These are phyloP conservation scores for Philaethria dido DNA, from an alignment of 2,888 invertebrate genomes.

Conservation along the genomic window DNA sequence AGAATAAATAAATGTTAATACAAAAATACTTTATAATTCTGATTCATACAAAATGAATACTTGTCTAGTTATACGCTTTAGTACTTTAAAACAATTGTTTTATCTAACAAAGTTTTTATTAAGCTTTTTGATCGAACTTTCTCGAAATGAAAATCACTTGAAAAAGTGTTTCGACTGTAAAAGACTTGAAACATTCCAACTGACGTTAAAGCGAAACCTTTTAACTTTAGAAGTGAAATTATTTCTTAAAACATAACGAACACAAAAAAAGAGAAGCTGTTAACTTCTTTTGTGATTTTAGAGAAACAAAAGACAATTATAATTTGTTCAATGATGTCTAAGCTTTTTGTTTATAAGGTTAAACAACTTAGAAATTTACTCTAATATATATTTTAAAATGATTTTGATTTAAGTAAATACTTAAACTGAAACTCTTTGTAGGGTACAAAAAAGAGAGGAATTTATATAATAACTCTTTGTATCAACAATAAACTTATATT, in stretches of 20 bases:
- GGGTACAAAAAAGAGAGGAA: too few relatives aligned
- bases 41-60: neutral
- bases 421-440: too few relatives aligned
- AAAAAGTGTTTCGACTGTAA: slow-evolving; percentile 12
- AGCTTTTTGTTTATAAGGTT: neutral
- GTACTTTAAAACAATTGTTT: neutral
- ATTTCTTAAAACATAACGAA: neutral
- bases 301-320: neutral
- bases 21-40: neutral
- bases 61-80: neutral
- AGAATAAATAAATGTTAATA: too few relatives aligned
- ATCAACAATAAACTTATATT: too few relatives aligned
- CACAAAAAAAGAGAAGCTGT: neutral
- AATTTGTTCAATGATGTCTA: neutral
- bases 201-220: slow-evolving; percentile 14
- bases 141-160: slow-evolving; percentile 1
- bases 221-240: slow-evolving; percentile 10
- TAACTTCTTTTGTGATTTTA: slow-evolving; percentile 1
- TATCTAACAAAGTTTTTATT: neutral
- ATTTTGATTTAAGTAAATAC: too few relatives aligned
- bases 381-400: too few relatives aligned
- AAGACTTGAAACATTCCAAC: slow-evolving; percentile 15
- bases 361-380: neutral
- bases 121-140: slow-evolving; percentile 7
- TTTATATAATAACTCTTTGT: too few relatives aligned